phyloP scores from a whole-genome alignment of 2,888 invertebrate species.

The Lypha dubia region DNA sequence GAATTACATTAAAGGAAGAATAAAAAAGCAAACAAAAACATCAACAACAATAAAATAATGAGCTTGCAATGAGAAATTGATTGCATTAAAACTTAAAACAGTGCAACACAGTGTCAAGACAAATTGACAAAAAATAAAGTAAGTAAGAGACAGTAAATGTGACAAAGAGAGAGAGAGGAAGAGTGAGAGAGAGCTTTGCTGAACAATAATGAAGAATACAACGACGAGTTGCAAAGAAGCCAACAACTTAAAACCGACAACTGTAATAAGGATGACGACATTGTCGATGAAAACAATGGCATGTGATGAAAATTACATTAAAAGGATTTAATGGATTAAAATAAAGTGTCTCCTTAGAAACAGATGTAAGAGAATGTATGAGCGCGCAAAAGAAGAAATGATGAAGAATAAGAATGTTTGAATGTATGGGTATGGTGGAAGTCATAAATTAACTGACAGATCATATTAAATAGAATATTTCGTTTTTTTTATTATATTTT shows the following conservation, averaged over 20 bases:
- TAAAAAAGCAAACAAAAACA: constrained; percentile 15
- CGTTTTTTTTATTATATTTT: constrained; percentile 18
- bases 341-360: constrained; percentile 26
- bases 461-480: constrained; percentile 28
- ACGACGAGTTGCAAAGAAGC: constrained; percentile 17
- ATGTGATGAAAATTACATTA: constrained; percentile 47
- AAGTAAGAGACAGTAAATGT: too few species aligned
- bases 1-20: constrained; percentile 34
- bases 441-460: constrained; percentile 44
- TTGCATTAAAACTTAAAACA: constrained; percentile 63
- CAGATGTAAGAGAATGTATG: not conserved
- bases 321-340: constrained; percentile 60
- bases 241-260: constrained; percentile 46
- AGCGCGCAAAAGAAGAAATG: not conserved
- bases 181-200: not conserved
- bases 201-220: not conserved
- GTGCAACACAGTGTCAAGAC: constrained; percentile 46
- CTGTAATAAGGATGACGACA: constrained; percentile 50
- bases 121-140: constrained; percentile 57
- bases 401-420: not conserved
- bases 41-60: constrained; percentile 53
- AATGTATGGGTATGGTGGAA: not conserved
- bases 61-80: constrained; percentile 66
- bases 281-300: constrained; percentile 57
- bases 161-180: too few species aligned